Evolutionary conservation across 2,888 invertebrate species (phyloP).

Genomic region (Megamerina dolium): DNA sequence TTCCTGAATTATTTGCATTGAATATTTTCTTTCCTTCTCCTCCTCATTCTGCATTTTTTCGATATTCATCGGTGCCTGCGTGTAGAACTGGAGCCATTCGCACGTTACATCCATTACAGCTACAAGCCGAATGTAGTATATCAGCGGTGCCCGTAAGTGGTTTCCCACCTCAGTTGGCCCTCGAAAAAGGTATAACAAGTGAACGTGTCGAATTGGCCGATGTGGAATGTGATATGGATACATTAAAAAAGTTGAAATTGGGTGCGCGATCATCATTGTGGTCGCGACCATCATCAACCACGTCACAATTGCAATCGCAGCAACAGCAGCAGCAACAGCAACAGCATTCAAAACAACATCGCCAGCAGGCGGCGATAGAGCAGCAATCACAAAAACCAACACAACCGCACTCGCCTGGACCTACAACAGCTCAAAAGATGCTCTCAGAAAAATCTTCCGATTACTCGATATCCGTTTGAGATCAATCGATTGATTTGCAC

Average conservation of each 20-base stretch:
- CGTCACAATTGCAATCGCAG: constrained; percentile 40
- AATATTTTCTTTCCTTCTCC: constrained; percentile 5
- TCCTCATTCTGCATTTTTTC: no score
- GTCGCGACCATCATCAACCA: constrained; percentile 56
- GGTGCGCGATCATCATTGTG: constrained; percentile 65
- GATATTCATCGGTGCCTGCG: no score
- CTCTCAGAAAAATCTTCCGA: constrained; percentile 62
- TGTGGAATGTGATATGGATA: constrained; percentile 69
- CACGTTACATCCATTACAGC: constrained; percentile 60
- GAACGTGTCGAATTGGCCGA: constrained; percentile 60
- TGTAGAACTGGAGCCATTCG: constrained; percentile 53
- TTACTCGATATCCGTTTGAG: constrained; percentile 69
- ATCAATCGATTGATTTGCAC: constrained; percentile 3
- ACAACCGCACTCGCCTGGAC: constrained; percentile 37
- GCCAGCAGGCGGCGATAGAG: constrained; percentile 46
- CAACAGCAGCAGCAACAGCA: constrained; percentile 37
- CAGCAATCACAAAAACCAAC: constrained; percentile 41
- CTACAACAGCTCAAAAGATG: constrained; percentile 48
- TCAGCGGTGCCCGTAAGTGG: constrained; percentile 33
- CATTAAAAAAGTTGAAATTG: constrained; percentile 65
- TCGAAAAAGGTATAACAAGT: constrained; percentile 16
- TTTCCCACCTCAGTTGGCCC: constrained; percentile 30
- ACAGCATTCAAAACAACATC: constrained; percentile 52
- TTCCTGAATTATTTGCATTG: constrained; percentile 19
- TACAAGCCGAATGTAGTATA: constrained; percentile 46